These are phyloP conservation scores for Abrostola triplasia DNA, from an alignment of 2,888 invertebrate genomes.

Conservation along the genomic window DNA sequence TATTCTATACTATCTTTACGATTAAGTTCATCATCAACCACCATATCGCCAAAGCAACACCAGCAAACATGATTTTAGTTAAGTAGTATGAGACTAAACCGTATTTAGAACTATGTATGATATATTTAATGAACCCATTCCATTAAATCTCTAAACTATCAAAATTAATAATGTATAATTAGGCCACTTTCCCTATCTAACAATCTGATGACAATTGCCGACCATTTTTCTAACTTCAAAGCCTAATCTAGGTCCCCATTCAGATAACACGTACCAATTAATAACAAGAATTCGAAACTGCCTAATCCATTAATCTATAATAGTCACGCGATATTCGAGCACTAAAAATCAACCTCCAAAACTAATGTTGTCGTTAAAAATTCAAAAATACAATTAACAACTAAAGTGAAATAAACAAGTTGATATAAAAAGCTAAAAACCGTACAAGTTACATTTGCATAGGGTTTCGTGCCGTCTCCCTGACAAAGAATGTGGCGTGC, in stretches of 20 bases:
- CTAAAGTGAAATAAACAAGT: conserved; percentile 37
- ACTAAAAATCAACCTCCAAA: conserved; percentile 46
- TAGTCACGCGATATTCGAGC: conserved; percentile 42
- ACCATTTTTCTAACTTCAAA: conserved; percentile 24
- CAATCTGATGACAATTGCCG: conserved; percentile 22
- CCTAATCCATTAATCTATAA: conserved; percentile 33
- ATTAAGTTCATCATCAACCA: too few relatives aligned
- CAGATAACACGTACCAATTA: conserved; percentile 53
- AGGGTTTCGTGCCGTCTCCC: conserved; percentile 65
- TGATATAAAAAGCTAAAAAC: conserved; percentile 57
- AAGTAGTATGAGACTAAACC: too few relatives aligned
- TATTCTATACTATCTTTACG: too few relatives aligned
- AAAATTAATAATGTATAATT: background rate
- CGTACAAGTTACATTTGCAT: conserved; percentile 73
- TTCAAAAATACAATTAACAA: conserved; percentile 27
- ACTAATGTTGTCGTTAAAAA: conserved; percentile 38
- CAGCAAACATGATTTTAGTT: too few relatives aligned
- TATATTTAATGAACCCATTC: background rate
- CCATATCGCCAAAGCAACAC: too few relatives aligned
- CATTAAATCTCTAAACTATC: background rate
- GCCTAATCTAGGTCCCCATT: conserved; percentile 32
- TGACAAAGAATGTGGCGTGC: conserved; percentile 76
- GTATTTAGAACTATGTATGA: background rate
- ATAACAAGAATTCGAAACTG: conserved; percentile 40
- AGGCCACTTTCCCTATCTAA: background rate